Evolutionary conservation across 2,888 invertebrate genomes (phyloP).

Genomic region (Gastracanthus pulcherrimus): DNA sequence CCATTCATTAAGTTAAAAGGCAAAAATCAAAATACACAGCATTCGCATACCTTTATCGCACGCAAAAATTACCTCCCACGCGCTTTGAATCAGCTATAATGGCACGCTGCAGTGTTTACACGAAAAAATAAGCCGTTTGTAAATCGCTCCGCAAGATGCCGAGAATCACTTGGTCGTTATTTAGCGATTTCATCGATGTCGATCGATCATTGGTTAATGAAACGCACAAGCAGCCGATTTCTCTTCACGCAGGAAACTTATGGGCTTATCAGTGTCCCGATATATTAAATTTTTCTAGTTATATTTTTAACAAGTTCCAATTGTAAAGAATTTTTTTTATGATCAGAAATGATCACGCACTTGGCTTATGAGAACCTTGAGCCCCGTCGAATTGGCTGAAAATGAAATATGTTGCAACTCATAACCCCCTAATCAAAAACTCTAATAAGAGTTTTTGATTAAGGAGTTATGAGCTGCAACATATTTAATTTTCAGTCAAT

Average conservation of each 20-base stretch:
- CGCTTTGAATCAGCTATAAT: neutral
- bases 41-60: neutral
- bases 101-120: neutral
- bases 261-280: neutral
- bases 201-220: conserved; percentile 16
- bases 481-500: no score
- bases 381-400: no score
- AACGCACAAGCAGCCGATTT: neutral
- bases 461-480: no score
- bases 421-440: no score
- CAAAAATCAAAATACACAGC: conserved; percentile 2
- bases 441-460: no score
- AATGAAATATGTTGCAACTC: no score
- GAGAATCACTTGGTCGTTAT: conserved; percentile 7
- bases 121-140: neutral
- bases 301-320: neutral
- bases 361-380: no score
- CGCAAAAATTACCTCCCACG: conserved; percentile 8
- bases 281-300: neutral
- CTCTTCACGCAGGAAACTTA: neutral
- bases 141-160: neutral
- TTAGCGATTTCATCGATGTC: conserved; percentile 15
- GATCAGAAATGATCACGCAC: no score
- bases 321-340: no score
- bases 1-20: neutral